Evolutionary conservation across 2,888 invertebrate species (phyloP), one percentile per base, ranked within the genome.

Genomic region (Sericinus montela): DNA sequence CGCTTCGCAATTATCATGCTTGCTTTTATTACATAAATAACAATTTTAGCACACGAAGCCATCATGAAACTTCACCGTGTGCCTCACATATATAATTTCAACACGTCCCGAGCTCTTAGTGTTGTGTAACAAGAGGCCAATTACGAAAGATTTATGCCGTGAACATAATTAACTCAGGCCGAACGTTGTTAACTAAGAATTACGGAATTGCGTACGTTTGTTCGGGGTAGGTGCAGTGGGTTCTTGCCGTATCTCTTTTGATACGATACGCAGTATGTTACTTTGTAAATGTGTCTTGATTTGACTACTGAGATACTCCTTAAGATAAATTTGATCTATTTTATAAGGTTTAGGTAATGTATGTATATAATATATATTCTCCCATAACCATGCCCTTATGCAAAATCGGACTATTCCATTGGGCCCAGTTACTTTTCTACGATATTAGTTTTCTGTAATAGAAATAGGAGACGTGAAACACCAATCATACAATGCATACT

Each of bases 81-180:
- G 64, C 71, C 77, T 73, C 77, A 86, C 84, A 87, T 87, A 87
- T 87, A 86, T 85, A 86, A 87, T 87, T 84, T 87, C 86, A 86
- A 75, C 87, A 81, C 85, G 85, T 85, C 81, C 74, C 78, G 60
- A 61, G 72, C 77, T 84, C 79, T 83, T 84, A 85, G 84, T 82
- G 74, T 81, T 80, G 80, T 82, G 88, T 75, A 88, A 88, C 85
- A 75, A 73, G 88, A 88, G 82, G 81, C 89, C 89, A 89, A 89
- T 89, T 89, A 89, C 86, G 73, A 81, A 84, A 88, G 89, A 89
- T 89, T 89, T 89, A 89, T 89, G 80, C 79, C 75, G 72, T 72
- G 80, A 85, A 84, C 84, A 86, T 89, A 89, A 89, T 89, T 89
- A 89, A 89, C 85, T 89, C 87, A 85, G 87, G 81, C 85, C 76